Evolutionary conservation across 2,113 vertebrate genomes (phyloP).

Genomic region (human): GRCh38 chr5:121466501-121467000

Average conservation of each 20-base stretch:
- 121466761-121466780: no score
- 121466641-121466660: no score
- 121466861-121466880: not conserved
- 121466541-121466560: no score
- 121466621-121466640: no score
- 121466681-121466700: not conserved
- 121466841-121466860: not conserved
- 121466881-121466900: not conserved
- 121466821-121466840: not conserved
- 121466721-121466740: no score
- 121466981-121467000: not conserved
- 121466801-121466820: no score
- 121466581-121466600: not conserved
- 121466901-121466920: no score
- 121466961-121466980: not conserved
- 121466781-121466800: no score
- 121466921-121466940: no score
- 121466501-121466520: not conserved
- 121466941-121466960: not conserved
- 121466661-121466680: not conserved
- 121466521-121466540: not conserved
- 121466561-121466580: not conserved
- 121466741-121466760: no score
- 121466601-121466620: no score
- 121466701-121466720: not conserved